Conservation (phyloP, 2,113 vertebrate species). For the Macaca mulatta region DNA sequence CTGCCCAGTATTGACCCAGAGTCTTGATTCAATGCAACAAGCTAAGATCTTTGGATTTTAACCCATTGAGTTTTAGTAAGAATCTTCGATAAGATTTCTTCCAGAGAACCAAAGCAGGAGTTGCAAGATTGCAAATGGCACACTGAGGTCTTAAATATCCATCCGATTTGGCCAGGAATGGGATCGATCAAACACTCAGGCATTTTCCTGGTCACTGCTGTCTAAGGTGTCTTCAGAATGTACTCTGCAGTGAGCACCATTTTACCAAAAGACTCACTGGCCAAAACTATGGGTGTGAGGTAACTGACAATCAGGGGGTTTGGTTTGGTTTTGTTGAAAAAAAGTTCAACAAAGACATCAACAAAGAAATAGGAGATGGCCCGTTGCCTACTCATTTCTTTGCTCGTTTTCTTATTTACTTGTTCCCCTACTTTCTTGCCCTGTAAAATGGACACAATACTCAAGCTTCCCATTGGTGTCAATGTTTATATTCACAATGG, state of each 20-base stretch:
- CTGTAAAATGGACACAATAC: no score
- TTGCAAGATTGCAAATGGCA: rapidly evolving
- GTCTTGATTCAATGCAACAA: rapidly evolving
- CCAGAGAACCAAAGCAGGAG: rapidly evolving
- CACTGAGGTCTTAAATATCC: rapidly evolving
- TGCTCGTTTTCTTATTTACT: not conserved
- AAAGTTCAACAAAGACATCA: not conserved
- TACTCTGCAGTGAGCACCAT: not conserved
- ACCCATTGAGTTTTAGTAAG: not conserved
- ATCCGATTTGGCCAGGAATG: not conserved
- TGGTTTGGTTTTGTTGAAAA: not conserved
- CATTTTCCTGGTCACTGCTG: not conserved
- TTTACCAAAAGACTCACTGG: no score
- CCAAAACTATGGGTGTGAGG: no score
- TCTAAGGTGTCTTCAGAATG: not conserved
- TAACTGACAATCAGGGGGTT: rapidly evolving
- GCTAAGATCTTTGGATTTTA: no score
- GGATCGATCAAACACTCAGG: no score
- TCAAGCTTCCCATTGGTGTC: no score
- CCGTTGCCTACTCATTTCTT: rapidly evolving
- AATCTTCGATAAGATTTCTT: not conserved
- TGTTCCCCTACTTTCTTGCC: no score
- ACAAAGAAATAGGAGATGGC: rapidly evolving
- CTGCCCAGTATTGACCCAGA: not conserved
- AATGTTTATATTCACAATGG: no score